Base-by-base conservation (phyloP, 2,888 invertebrate genomes). In the Synergus umbraculus region DNA sequence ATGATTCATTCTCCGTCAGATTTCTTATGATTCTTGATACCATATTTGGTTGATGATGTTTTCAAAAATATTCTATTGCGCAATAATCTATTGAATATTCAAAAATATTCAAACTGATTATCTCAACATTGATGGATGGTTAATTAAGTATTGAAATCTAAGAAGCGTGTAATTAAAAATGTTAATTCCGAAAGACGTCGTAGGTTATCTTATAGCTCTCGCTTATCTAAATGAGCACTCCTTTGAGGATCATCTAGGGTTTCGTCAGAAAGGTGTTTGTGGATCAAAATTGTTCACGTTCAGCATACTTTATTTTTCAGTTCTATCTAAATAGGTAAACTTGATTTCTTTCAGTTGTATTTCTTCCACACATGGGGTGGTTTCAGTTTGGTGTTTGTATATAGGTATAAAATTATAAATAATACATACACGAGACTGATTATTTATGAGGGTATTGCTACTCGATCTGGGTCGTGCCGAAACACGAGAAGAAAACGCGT, bases 361-460 rank as follows among this genome's bases (percentile, higher is more conserved):
- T 58, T 58, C 3, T 18, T 58, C 9, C 65, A 77, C 65, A 65
- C 63, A 58, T 80, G 29, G 67, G 60, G 79, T 67, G 67, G 60
- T 43, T 65, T 29, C 69, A 22, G 83, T 58, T 18, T 10, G 58
- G 81, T 29, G 29, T 29, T 3, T 29, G 29, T 82, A 83, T 85
- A 87, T 87, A 86, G 87, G 83, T 85, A 87, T 87, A 22, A 22
- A 22, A 22, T 22, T 22, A 22, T 22, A 87, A 87, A 87, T 87
- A 87, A 86, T 85, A 85, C 85, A 85, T 86, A 81, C 54, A 10
- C 58, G 12, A 10, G 83, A 79, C 64, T 78, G 84, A 86, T 87
- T 87, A 87, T 86, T 86, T 87, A 86, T 85, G 84, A 80, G 77
- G 78, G 18, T 41, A 77, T 76, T 64, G 10, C 10, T 54, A 49